A percentile compares a stretch with the other conserved stretches of the same genome.
phyloP scores from a whole-genome alignment of 2,797 vertebrate genomes.

The Chaenodraco wilsoni region DNA sequence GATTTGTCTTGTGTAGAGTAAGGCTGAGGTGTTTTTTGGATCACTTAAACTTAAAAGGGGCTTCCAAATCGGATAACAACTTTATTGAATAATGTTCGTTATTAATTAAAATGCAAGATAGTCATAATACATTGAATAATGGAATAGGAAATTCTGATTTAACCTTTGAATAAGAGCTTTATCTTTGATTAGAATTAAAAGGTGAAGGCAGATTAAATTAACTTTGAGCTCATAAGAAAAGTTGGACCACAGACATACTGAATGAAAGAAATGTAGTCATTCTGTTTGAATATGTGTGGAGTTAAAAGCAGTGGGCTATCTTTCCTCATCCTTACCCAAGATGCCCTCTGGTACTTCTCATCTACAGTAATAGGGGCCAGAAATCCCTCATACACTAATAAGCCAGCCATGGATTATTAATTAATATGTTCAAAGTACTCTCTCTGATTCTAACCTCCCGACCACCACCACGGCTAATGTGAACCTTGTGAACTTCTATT shows the following conservation, averaged over 20 bases:
- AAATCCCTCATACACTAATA: slow-evolving; percentile 70
- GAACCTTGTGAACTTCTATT: slow-evolving; percentile 63
- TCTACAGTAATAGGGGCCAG: slow-evolving; percentile 60
- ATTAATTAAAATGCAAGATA: slow-evolving; percentile 36
- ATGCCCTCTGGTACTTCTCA: slow-evolving; percentile 67
- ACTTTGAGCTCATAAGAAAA: slow-evolving; percentile 12
- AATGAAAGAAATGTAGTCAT: slow-evolving; percentile 47
- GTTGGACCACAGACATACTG: slow-evolving; percentile 7
- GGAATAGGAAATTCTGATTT: slow-evolving; percentile 5
- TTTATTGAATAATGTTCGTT: slow-evolving; percentile 33
- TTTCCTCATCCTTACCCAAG: slow-evolving; percentile 52
- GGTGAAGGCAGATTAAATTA: slow-evolving; percentile 16
- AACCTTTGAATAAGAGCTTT: slow-evolving; percentile 13
- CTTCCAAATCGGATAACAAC: slow-evolving; percentile 44
- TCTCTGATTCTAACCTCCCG: slow-evolving; percentile 60
- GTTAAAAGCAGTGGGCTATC: slow-evolving; percentile 43
- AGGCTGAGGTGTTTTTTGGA: slow-evolving; percentile 35
- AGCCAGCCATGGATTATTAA: slow-evolving; percentile 78
- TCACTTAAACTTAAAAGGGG: slow-evolving; percentile 32
- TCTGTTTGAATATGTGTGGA: slow-evolving; percentile 55
- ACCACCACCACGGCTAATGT: slow-evolving; percentile 63
- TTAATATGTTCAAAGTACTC: slow-evolving; percentile 75
- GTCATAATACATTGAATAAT: slow-evolving; percentile 35
- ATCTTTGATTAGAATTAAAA: slow-evolving; percentile 14
- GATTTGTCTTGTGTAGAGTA: slow-evolving; percentile 43